Evolutionary conservation across 2,113 vertebrate species (phyloP), one percentile per base, ranked within the genome.

Genomic region (Rattus rattus): DNA sequence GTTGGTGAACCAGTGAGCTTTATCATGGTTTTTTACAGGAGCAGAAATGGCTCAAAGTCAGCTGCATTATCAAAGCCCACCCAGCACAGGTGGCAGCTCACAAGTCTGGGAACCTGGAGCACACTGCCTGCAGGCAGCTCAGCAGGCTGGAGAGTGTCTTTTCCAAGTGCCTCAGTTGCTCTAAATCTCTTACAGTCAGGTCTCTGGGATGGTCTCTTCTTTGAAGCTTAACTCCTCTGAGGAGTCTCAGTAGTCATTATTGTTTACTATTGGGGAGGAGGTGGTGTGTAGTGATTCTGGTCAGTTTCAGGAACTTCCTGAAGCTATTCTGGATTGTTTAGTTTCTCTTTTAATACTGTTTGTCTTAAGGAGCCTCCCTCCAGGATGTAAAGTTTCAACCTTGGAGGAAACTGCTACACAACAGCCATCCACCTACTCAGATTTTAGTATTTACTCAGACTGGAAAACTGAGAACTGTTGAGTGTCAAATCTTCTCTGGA

Each of bases 391-490:
- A 43, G 56, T 28, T 84, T 63, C 59, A 63, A 17, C 28, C 12
- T 63, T 43, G 14, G 59, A 43, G n/a, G 56, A 43, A 43, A 84
- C 22, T 61, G n/a, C n/a, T 43, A 28, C 5, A 63, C 22, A 43
- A 28, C 4, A 59, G 39, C 12, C 69, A 63, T 16, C 33, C n/a
- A 33, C 16, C 61, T 16, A 12, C 2, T 70, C 17, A 17, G 83
- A 47, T 61, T 52, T 70, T 94, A 70, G 16, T 88, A 63, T 93
- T 89, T 96, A 65, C 24, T 90, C 26, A 87, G 43, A 77, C 52
- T 81, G 92, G 43, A 94, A 96, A 93, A 89, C 30, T 69, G 20
- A 94, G 95, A 94, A 91, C 39, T 63, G 26, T 93, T 59, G 39
- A 52, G 56, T 20, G 3, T 65, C 72, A 87, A 89, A 81, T 81